A percentile compares a stretch with the other conserved stretches of the same genome.
These are phyloP conservation scores for Nysson spinosus DNA, from an alignment of 2,888 invertebrate genomes.

Conservation along the genomic window DNA sequence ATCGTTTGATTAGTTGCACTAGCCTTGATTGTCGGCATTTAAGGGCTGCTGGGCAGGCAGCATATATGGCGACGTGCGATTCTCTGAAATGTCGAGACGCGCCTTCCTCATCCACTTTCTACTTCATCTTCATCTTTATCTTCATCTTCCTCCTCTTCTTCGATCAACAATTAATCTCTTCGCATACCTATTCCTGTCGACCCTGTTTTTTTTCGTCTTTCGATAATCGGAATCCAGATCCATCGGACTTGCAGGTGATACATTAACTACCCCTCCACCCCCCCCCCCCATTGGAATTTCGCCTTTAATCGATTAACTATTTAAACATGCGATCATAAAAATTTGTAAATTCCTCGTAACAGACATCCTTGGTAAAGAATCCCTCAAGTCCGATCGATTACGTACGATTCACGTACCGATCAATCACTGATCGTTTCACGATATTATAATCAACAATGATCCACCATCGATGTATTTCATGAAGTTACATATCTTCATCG, in stretches of 20 bases:
- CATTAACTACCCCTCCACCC: neutral
- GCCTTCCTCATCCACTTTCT: too few species aligned
- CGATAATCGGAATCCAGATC: neutral
- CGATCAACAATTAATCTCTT: slow-evolving; percentile 19
- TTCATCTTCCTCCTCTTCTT: too few species aligned
- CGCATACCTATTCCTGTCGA: too few species aligned
- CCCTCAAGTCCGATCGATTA: slow-evolving; percentile 14
- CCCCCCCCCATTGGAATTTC: too few species aligned
- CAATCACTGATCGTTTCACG: slow-evolving; percentile 14
- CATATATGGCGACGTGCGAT: slow-evolving; percentile 67
- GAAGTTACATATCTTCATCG: neutral
- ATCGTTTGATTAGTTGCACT: slow-evolving; percentile 77
- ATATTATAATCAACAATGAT: slow-evolving; percentile 14
- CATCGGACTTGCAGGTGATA: slow-evolving; percentile 9
- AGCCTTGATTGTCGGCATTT: slow-evolving; percentile 77
- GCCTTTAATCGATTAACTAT: too few species aligned
- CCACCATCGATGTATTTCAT: neutral
- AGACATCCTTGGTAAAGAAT: neutral
- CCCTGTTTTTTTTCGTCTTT: neutral
- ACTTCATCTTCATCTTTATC: too few species aligned
- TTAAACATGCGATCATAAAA: neutral
- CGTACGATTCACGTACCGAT: slow-evolving; percentile 14
- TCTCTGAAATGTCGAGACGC: too few species aligned
- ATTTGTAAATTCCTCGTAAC: neutral
- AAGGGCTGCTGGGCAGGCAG: slow-evolving; percentile 73